phyloP scores from a whole-genome alignment of 2,113 vertebrate genomes.

The Accipiter virgatus region DNA sequence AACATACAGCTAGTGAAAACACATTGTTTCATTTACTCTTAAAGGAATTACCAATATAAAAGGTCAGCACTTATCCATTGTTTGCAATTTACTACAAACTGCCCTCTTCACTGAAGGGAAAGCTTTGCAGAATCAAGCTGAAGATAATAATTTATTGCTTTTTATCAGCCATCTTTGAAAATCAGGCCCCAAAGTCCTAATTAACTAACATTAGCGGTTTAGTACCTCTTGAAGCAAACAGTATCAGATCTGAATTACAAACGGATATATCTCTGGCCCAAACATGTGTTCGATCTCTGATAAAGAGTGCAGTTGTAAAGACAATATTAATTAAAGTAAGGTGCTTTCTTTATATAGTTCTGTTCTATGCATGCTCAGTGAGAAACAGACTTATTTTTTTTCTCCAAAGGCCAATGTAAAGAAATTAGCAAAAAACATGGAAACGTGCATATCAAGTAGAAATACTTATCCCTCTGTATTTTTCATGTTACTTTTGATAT shows the following conservation, averaged over 20 bases:
- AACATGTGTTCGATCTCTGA: constrained; percentile 31
- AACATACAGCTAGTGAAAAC: not conserved
- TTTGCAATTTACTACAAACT: not conserved
- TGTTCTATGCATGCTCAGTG: not conserved
- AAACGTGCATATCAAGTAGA: not conserved
- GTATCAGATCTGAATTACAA: constrained; percentile 56
- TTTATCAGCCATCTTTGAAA: constrained; percentile 61
- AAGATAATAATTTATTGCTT: constrained; percentile 51
- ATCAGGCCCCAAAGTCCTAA: constrained; percentile 56
- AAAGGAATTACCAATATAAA: not conserved
- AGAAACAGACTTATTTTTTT: not conserved
- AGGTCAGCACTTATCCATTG: not conserved
- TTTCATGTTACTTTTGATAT: not conserved
- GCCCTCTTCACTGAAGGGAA: not conserved
- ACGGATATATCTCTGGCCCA: constrained; percentile 36
- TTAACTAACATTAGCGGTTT: constrained; percentile 40
- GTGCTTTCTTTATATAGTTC: not conserved
- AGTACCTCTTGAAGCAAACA: not conserved
- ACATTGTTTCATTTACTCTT: not conserved
- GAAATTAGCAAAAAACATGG: not conserved
- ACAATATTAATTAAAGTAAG: constrained; percentile 59
- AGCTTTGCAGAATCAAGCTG: not conserved
- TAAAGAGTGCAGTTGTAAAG: not conserved
- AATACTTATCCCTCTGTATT: not conserved
- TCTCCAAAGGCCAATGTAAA: not conserved